Evolutionary conservation across 2,888 invertebrate genomes (phyloP).

Genomic region (Petrolisthes manimaculis): DNA sequence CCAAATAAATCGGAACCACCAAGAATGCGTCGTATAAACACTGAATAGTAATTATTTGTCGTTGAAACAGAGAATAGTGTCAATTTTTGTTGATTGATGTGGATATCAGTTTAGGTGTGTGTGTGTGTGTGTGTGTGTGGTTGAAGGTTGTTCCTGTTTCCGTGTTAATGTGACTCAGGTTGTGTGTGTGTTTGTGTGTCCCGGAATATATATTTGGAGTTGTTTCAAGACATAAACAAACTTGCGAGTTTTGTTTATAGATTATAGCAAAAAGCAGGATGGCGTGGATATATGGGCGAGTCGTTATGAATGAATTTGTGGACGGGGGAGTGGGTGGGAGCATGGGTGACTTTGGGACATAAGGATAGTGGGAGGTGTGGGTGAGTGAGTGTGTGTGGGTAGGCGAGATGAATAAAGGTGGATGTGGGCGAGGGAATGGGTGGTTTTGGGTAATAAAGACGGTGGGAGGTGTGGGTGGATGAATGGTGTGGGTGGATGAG

Average conservation of each 20-base stretch:
- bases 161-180: not conserved
- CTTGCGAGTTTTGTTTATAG: no score
- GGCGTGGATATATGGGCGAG: not conserved
- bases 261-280: not conserved
- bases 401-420: not conserved
- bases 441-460: no score
- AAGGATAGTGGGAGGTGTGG: not conserved
- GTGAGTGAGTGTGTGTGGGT: not conserved
- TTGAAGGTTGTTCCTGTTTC: not conserved
- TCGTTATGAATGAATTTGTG: not conserved
- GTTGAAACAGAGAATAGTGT: no score
- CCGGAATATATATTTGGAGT: not conserved
- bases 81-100: no score
- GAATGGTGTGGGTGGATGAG: not conserved
- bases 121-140: constrained; percentile 22
- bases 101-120: not conserved
- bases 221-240: no score
- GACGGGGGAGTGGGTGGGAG: not conserved
- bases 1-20: no score
- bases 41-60: no score
- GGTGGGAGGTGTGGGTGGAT: no score
- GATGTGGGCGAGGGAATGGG: not conserved
- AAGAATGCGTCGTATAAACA: no score
- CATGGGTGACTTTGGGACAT: not conserved
- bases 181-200: constrained; percentile 19